Conservation (phyloP, 64 coral and sea anemone species). For the Stichodactyla helianthus region DNA sequence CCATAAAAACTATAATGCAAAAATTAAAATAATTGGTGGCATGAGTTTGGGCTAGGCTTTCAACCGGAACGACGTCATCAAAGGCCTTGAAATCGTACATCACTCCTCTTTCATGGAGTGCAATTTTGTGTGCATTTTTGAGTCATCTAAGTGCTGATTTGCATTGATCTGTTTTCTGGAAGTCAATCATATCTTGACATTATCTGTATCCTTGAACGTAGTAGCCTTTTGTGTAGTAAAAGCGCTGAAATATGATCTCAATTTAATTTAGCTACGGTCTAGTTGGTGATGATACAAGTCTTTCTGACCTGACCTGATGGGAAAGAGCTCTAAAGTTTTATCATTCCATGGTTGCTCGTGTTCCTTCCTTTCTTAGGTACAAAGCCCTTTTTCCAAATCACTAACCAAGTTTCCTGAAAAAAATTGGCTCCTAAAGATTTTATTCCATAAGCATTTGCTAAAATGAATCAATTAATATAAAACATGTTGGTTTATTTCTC, state of each 20-base stretch:
- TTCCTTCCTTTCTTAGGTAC: neutral
- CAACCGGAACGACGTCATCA: constrained; percentile 4
- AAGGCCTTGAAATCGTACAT: neutral
- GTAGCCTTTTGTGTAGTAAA: neutral
- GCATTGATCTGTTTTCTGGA: neutral
- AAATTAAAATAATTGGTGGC: neutral
- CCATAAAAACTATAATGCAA: neutral
- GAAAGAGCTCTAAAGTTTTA: neutral
- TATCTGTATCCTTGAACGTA: neutral
- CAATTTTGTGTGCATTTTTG: neutral
- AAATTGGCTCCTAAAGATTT: neutral
- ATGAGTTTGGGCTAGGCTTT: neutral
- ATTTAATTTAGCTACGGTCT: neutral
- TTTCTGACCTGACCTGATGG: neutral
- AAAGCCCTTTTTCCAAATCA: neutral
- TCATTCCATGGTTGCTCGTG: neutral
- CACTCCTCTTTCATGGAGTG: neutral
- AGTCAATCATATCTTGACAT: neutral
- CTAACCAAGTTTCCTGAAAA: neutral
- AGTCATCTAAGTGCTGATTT: neutral
- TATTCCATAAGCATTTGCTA: neutral
- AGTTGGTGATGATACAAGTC: neutral
- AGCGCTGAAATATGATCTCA: neutral
- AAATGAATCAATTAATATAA: neutral
- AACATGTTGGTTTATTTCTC: neutral